Conservation (phyloP, 2,113 vertebrate species). For the Notothenia rossii region DNA sequence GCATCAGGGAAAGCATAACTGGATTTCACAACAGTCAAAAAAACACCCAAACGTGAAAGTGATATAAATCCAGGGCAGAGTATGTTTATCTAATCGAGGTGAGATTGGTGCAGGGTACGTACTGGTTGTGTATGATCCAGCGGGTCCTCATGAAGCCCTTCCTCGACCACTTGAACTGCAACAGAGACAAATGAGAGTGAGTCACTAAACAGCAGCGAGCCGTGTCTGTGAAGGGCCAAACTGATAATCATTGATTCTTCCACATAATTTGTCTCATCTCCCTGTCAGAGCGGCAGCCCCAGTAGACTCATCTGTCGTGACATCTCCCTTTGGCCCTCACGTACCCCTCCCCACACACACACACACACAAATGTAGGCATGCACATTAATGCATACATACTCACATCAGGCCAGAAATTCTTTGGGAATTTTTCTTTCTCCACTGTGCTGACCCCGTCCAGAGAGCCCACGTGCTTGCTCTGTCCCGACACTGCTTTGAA, state of each 20-base stretch:
- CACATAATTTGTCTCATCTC: conserved; percentile 80
- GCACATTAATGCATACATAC: conserved; percentile 65
- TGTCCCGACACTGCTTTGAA: conserved; percentile 81
- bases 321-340: conserved; percentile 55
- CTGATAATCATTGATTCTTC: conserved; percentile 76
- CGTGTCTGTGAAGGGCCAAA: conserved; percentile 16
- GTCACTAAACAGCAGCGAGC: conserved; percentile 65
- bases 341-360: conserved; percentile 27
- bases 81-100: background rate
- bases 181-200: conserved; percentile 65
- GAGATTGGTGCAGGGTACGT: conserved; percentile 52
- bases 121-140: conserved; percentile 88
- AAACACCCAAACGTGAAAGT: conserved; percentile 3
- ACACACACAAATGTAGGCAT: background rate
- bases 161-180: conserved; percentile 89
- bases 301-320: conserved; percentile 70
- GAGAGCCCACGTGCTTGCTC: conserved; percentile 75
- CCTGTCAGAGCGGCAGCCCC: conserved; percentile 72
- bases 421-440: conserved; percentile 87
- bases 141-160: conserved; percentile 89
- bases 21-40: background rate
- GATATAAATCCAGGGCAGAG: background rate
- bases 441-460: conserved; percentile 79
- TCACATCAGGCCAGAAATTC: conserved; percentile 86
- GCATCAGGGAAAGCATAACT: too few species aligned